These are phyloP conservation scores for Mormyrops boulengeri DNA, from an alignment of 2,797 vertebrate genomes.

Conservation along the genomic window DNA sequence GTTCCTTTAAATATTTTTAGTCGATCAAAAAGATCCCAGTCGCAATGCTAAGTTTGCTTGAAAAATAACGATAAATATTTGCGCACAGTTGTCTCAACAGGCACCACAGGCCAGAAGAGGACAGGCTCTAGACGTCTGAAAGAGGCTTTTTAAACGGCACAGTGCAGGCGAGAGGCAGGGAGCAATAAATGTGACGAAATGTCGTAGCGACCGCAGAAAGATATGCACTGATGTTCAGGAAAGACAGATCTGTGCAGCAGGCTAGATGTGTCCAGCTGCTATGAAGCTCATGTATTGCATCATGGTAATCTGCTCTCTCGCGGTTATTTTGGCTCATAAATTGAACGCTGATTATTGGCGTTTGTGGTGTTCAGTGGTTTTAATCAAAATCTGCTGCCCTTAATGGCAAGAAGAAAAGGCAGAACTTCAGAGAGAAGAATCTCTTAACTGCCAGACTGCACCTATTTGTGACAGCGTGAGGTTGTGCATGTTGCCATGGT, in stretches of 20 bases:
- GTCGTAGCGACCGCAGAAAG: background rate
- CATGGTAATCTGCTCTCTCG: background rate
- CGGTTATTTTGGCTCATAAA: background rate
- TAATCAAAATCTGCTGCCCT: background rate
- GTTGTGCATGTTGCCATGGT: background rate
- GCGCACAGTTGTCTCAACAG: background rate
- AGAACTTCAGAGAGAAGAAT: background rate
- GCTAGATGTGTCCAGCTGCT: background rate
- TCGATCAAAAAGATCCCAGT: background rate
- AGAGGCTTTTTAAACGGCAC: background rate
- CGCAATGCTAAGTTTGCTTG: background rate
- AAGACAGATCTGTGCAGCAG: background rate
- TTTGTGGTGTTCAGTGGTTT: background rate
- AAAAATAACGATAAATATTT: background rate
- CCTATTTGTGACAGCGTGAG: background rate
- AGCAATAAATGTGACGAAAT: background rate
- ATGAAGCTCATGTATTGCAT: background rate
- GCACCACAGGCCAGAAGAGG: background rate
- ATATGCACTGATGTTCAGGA: background rate
- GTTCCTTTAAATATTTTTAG: background rate
- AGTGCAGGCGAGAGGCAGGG: background rate
- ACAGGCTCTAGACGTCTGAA: background rate
- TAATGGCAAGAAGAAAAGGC: background rate
- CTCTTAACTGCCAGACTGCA: background rate
- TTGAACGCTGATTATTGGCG: background rate